Base-by-base conservation (phyloP, 2,888 invertebrate species). In the Teleiodes luculella region DNA sequence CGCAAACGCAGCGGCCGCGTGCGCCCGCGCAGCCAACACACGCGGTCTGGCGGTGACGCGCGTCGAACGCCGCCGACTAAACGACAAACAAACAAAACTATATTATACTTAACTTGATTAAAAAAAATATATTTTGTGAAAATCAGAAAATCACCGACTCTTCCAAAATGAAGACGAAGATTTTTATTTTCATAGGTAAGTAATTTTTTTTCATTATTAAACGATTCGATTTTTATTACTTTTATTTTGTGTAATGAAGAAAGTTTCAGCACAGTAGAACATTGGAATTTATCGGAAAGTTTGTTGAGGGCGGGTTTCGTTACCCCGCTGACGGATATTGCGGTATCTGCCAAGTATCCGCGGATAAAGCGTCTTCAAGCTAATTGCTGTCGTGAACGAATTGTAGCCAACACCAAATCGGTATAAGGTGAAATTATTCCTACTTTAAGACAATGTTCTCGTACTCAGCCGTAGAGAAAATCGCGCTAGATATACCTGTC, bases 141-240 rank as follows among this genome's bases (percentile, higher is more conserved):
- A 46, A 46, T 11, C 7, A n/a, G n/a, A n/a, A n/a, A n/a, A 31
- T 16, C 16, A 11, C 4, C 16, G 16, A 16, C 37, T 10, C 35
- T 16, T 10, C 20, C 18, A 52, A 35, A 56, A 54, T 63, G 68
- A 83, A 75, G 65, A 81, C 82, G 80, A 84, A 82, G 76, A 70
- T 81, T 66, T 70, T 82, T 63, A 55, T 87, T 56, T 64, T 87
- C 67, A 67, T 88, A 50, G 87, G 88, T 88, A 61, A 86, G 87
- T 86, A 51, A 57, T 61, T n/a, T n/a, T n/a, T n/a, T n/a, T n/a
- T n/a, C n/a, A n/a, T n/a, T n/a, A n/a, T n/a, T n/a, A n/a, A n/a
- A n/a, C n/a, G n/a, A 60, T 61, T 55, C 48, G 57, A 55, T 46
- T 52, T 53, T 50, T 47, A 53, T 49, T 20, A 20, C 10, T 41